Base-by-base conservation (phyloP, 1,140 invertebrate genomes). In the Lepidostoma basale region DNA sequence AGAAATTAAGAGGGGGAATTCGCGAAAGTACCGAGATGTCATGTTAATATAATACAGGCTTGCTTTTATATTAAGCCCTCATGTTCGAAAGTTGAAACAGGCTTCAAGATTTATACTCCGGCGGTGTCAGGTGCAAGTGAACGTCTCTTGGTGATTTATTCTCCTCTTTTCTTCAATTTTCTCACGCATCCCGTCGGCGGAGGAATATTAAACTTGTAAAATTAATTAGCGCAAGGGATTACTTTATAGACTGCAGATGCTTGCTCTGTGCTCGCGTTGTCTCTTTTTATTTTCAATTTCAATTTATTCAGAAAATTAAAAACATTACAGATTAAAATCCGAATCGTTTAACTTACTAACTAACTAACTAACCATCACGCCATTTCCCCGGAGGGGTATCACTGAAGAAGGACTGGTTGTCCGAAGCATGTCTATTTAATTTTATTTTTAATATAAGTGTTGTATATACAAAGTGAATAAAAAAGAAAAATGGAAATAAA, bases 211-310 rank as follows among this genome's bases (percentile, higher is more conserved):
- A 72, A 72, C 66, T 72, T 72, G 66, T 66, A 68, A 72, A 72
- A 72, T 72, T 72, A 72, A 72, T 72, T 72, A 72, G 68, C 70
- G 66, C 66, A 72, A 63, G 64, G 66, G 70, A 72, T 72, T 72
- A 72, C 66, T 72, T 68, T 68, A 72, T 72, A 72, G 58, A 62
- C 62, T 66, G 56, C 70, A 72, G 70, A 72, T 72, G 70, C 66
- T 68, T 52, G 66, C 70, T n/a, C n/a, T n/a, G n/a, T n/a, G n/a
- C n/a, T n/a, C n/a, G n/a, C n/a, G n/a, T n/a, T n/a, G n/a, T n/a
- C n/a, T n/a, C n/a, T n/a, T n/a, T n/a, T n/a, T n/a, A n/a, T n/a
- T n/a, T n/a, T n/a, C n/a, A n/a, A n/a, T n/a, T n/a, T n/a, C n/a
- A n/a, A n/a, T n/a, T n/a, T n/a, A n/a, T n/a, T n/a, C n/a, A n/a